These are phyloP conservation scores for Pterois miles DNA, from an alignment of 2,797 vertebrate species.

Conservation along the genomic window DNA sequence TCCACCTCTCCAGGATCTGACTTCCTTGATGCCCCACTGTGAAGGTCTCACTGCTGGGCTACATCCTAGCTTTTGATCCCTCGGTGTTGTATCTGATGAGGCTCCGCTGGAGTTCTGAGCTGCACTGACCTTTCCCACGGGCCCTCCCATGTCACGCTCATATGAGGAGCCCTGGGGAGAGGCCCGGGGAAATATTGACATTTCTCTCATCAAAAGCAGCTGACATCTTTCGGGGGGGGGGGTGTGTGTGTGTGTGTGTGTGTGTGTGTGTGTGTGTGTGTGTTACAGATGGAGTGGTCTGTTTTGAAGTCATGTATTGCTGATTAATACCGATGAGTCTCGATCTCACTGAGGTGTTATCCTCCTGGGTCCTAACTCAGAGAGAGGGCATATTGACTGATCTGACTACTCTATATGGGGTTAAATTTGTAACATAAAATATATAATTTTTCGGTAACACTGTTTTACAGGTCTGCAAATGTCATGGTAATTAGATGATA, in stretches of 20 bases:
- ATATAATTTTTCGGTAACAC: background rate
- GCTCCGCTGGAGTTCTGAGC: conserved; percentile 5
- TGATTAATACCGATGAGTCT: conserved; percentile 19
- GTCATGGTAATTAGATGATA: too few relatives aligned
- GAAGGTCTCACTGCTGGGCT: conserved; percentile 21
- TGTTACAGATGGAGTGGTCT: too few relatives aligned
- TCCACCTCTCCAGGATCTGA: background rate
- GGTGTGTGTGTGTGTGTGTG: too few relatives aligned
- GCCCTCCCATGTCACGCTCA: conserved; percentile 34
- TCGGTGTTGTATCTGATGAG: conserved; percentile 37
- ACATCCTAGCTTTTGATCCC: conserved; percentile 45
- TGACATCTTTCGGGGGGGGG: conserved; percentile 13
- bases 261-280: too few relatives aligned
- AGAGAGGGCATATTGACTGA: background rate
- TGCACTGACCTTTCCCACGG: conserved; percentile 46
- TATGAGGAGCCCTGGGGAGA: conserved; percentile 35
- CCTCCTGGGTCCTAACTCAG: background rate
- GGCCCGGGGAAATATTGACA: conserved; percentile 20
- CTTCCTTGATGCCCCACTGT: conserved; percentile 3
- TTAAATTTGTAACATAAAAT: background rate
- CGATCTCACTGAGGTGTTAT: conserved; percentile 7
- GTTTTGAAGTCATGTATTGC: conserved; percentile 8
- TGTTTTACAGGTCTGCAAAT: background rate
- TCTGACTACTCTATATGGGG: background rate
- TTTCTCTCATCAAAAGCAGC: conserved; percentile 31